A percentile compares a stretch with the other conserved stretches of the same genome.
phyloP scores from a whole-genome alignment of 2,797 vertebrate species.

The Myotis myotis region DNA sequence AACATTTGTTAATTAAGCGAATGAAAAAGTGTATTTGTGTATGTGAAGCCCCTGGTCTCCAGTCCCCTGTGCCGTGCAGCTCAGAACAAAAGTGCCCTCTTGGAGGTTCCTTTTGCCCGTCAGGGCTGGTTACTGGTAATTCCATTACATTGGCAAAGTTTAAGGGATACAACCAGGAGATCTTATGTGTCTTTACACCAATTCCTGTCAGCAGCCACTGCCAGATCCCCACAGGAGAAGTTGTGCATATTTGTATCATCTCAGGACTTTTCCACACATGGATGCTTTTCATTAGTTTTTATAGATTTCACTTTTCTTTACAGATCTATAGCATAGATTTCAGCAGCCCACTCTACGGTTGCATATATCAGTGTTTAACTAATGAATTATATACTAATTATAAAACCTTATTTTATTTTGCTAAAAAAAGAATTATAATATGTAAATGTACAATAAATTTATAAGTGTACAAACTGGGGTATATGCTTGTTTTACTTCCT shows the following conservation, averaged over 20 bases:
- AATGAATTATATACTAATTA: slow-evolving; percentile 2
- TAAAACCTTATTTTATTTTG: slow-evolving; percentile 2
- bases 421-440: background rate
- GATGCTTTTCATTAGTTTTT: background rate
- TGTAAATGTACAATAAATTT: background rate
- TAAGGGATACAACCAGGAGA: background rate
- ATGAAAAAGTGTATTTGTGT: background rate
- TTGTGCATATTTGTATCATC: background rate
- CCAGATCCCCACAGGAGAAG: background rate
- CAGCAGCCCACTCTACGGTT: background rate
- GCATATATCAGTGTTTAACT: background rate
- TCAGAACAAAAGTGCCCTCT: background rate
- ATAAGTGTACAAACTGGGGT: background rate
- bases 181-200: background rate
- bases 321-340: background rate
- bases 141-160: background rate
- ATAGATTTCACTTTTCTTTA: background rate
- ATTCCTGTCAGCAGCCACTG: background rate
- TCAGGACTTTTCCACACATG: background rate
- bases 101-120: background rate
- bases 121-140: background rate
- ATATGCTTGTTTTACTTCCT: background rate
- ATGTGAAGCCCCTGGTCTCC: background rate
- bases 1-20: background rate
- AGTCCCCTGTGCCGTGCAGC: no score